Conservation (phyloP, 2,888 invertebrate genomes). For the Nephrotoma guestfalica region DNA sequence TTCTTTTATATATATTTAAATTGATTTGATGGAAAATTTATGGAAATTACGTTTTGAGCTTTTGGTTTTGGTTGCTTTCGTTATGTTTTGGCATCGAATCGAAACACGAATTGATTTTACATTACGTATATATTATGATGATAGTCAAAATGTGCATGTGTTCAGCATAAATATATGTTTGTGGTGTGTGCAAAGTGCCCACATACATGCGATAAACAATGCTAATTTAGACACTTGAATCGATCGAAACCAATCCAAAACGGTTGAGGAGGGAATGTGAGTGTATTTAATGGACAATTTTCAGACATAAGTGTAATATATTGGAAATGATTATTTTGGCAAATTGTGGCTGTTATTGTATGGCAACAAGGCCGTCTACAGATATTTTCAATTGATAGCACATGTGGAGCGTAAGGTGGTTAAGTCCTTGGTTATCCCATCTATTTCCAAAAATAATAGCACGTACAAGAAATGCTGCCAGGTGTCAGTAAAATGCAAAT, state of each 20-base stretch:
- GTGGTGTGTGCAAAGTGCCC: neutral
- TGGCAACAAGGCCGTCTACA: too few species aligned
- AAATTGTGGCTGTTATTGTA: too few species aligned
- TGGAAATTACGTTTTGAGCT: neutral
- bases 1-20: neutral
- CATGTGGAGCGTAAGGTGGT: too few species aligned
- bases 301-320: neutral
- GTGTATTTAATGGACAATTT: neutral
- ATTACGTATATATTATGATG: neutral
- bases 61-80: neutral
- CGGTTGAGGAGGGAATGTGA: neutral
- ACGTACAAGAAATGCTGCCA: too few species aligned
- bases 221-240: neutral
- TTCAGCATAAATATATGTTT: neutral
- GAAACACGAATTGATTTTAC: neutral
- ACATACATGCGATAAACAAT: neutral
- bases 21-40: neutral
- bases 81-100: neutral
- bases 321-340: neutral
- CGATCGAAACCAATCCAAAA: neutral
- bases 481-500: too few species aligned
- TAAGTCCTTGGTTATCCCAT: too few species aligned
- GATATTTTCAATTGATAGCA: too few species aligned
- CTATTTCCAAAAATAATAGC: too few species aligned
- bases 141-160: neutral